A percentile compares a stretch with the other conserved stretches of the same genome.
phyloP scores from a whole-genome alignment of 2,888 invertebrate species.

The Chromoteleia sp. region DNA sequence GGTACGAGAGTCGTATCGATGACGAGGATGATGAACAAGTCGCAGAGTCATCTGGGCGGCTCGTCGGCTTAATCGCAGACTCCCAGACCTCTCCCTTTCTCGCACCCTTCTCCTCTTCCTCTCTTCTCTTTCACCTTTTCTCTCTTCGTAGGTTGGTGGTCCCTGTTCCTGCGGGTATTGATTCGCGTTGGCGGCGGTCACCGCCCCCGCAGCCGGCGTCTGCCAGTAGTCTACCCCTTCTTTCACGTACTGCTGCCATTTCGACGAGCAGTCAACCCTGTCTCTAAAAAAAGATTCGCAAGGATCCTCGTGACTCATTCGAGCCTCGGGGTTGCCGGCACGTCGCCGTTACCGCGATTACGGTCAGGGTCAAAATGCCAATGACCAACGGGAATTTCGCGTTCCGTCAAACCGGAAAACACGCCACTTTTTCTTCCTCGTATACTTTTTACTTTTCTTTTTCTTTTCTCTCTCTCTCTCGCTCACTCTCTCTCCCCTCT shows the following conservation, averaged over 20 bases:
- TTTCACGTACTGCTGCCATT: conserved; percentile 76
- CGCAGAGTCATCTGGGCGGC: conserved; percentile 54
- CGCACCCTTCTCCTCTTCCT: conserved; percentile 67
- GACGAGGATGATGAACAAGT: conserved; percentile 40
- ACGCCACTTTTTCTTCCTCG: conserved; percentile 5
- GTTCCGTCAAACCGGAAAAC: conserved; percentile 47
- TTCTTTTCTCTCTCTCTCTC: no score
- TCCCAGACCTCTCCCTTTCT: conserved; percentile 66
- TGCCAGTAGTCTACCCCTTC: conserved; percentile 83
- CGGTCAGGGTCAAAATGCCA: conserved; percentile 73
- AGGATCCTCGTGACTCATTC: conserved; percentile 60
- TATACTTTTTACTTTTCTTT: no score
- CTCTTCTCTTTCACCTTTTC: conserved; percentile 72
- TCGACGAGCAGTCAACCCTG: conserved; percentile 77
- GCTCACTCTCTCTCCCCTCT: no score
- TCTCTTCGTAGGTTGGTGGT: conserved; percentile 79
- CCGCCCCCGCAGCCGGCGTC: conserved; percentile 84
- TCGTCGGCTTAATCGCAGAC: conserved; percentile 65
- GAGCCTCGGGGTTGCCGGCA: conserved; percentile 46
- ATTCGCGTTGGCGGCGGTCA: conserved; percentile 85
- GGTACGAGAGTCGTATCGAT: no score
- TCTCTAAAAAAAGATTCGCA: conserved; percentile 65
- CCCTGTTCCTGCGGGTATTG: conserved; percentile 85
- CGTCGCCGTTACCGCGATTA: conserved; percentile 56
- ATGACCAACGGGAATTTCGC: conserved; percentile 58